Conservation (phyloP, 2,797 vertebrate genomes). For the Parambassis ranga region DNA sequence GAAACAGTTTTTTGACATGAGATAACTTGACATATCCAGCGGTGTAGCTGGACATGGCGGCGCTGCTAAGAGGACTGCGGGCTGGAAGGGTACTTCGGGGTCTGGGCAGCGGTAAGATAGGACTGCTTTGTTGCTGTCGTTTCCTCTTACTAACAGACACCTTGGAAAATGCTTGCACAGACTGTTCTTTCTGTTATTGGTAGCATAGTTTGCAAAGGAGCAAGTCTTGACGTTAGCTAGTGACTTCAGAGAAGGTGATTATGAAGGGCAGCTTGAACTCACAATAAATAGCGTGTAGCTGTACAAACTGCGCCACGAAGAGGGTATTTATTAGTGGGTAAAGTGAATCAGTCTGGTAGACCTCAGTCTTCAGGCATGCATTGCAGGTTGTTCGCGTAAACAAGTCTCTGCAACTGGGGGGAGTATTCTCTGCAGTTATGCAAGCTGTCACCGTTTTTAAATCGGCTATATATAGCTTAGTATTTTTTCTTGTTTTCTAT, state of each 20-base stretch:
- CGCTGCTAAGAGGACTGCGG: slow-evolving; percentile 77
- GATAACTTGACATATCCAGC: too few species aligned
- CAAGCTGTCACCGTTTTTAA: slow-evolving; percentile 1
- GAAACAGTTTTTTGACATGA: too few species aligned
- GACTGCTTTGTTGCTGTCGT: not conserved
- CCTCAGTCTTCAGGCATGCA: not conserved
- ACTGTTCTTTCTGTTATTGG: fast-evolving
- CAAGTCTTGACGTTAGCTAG: slow-evolving; percentile 19
- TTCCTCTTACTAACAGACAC: not conserved
- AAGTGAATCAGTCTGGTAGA: fast-evolving
- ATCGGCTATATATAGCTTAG: not conserved
- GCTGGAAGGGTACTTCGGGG: slow-evolving; percentile 70
- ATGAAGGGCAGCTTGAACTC: slow-evolving; percentile 64
- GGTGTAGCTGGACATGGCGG: slow-evolving; percentile 74
- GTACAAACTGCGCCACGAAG: not conserved
- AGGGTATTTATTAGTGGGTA: not conserved
- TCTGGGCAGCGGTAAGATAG: slow-evolving; percentile 67
- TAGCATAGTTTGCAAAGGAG: not conserved
- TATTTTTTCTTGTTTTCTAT: not conserved
- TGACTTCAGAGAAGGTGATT: slow-evolving; percentile 62
- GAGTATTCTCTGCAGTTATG: slow-evolving; percentile 3
- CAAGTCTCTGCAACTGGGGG: slow-evolving; percentile 7
- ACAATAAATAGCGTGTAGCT: not conserved
- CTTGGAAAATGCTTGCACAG: fast-evolving
- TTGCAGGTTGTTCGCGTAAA: not conserved